phyloP scores from a whole-genome alignment of 2,888 invertebrate genomes.

The Pogonocherus hispidulus region DNA sequence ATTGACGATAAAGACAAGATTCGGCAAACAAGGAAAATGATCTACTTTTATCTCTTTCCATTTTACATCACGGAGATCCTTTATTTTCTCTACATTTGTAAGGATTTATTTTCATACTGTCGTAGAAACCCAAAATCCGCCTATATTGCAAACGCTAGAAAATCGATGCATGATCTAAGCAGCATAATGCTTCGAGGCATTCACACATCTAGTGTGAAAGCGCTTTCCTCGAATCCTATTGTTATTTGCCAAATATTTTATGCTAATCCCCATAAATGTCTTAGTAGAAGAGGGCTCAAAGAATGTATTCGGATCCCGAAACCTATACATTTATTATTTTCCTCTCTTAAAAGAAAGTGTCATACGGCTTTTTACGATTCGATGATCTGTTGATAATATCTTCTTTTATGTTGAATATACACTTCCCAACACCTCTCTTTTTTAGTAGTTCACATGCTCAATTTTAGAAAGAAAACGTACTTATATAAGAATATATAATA shows the following conservation, averaged over 20 bases:
- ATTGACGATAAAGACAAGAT: too few relatives aligned
- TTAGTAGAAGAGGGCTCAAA: slow-evolving; percentile 4
- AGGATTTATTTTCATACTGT: neutral
- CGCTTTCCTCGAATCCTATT: slow-evolving; percentile 11
- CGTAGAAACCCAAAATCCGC: slow-evolving; percentile 9
- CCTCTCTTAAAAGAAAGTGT: neutral
- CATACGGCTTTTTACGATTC: slow-evolving; percentile 10
- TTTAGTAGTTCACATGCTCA: too few relatives aligned
- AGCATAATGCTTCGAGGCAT: slow-evolving; percentile 4
- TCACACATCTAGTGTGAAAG: slow-evolving; percentile 16
- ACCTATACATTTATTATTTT: slow-evolving; percentile 16
- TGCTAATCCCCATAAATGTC: slow-evolving; percentile 19
- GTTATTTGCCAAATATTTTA: slow-evolving; percentile 21
- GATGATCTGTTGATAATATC: neutral
- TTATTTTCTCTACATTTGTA: neutral
- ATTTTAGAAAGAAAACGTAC: too few relatives aligned
- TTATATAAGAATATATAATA: too few relatives aligned
- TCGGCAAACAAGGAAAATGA: neutral
- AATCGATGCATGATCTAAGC: slow-evolving; percentile 19
- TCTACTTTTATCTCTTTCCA: neutral
- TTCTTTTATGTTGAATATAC: neutral
- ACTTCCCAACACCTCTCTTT: too few relatives aligned
- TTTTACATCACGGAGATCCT: neutral
- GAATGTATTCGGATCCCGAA: slow-evolving; percentile 9
- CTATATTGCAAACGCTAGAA: slow-evolving; percentile 1